These are phyloP conservation scores for Unio pictorum DNA, from an alignment of 2,888 invertebrate genomes.

Conservation along the genomic window DNA sequence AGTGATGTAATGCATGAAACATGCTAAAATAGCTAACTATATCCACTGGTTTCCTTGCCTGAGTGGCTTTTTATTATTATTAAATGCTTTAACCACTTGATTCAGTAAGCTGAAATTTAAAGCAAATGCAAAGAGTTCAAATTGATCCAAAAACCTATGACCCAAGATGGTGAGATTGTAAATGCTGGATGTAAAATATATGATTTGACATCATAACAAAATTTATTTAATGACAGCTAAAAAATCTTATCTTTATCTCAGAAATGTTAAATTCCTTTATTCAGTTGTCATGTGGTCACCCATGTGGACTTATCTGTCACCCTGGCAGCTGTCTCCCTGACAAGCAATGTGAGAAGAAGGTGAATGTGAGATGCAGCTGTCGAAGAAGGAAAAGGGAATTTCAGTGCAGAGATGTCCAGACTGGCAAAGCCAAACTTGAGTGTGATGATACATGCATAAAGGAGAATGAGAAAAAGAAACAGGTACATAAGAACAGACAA, in stretches of 20 bases:
- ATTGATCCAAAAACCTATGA: too few species aligned
- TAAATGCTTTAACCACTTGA: too few species aligned
- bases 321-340: constrained; percentile 66
- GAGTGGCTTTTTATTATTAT: too few species aligned
- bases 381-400: constrained; percentile 83
- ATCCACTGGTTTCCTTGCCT: too few species aligned
- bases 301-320: constrained; percentile 72
- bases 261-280: constrained; percentile 8
- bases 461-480: constrained; percentile 49
- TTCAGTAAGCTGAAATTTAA: too few species aligned
- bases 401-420: constrained; percentile 74
- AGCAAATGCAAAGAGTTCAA: too few species aligned
- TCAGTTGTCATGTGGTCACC: constrained; percentile 88
- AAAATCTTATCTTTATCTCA: too few species aligned
- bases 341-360: constrained; percentile 83
- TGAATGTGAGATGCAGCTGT: constrained; percentile 85
- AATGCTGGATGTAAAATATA: too few species aligned
- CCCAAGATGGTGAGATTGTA: too few species aligned
- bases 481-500: constrained; percentile 72
- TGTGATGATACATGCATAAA: constrained; percentile 64
- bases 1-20: too few species aligned
- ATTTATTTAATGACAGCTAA: too few species aligned
- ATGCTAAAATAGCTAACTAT: neutral
- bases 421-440: constrained; percentile 48
- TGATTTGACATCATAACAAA: too few species aligned